Conservation (phyloP, 2,113 vertebrate species). For the Hemibates koningsi region DNA sequence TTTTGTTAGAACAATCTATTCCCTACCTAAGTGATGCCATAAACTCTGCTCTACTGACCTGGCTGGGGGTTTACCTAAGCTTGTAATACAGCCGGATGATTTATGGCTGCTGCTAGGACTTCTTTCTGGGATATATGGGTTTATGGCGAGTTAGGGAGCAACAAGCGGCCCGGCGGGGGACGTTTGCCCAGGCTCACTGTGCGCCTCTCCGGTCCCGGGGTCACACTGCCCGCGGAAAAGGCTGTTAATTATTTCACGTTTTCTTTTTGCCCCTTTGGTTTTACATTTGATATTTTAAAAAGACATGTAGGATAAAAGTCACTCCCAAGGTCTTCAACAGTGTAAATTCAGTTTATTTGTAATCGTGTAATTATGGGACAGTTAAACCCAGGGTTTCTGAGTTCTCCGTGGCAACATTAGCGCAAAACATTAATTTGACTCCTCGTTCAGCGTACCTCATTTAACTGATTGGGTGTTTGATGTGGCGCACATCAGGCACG, state of each 20-base stretch:
- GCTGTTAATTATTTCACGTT: conserved; percentile 2
- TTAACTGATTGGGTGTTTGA: background rate
- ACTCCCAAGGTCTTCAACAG: background rate
- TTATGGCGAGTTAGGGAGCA: conserved; percentile 16
- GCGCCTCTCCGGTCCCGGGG: background rate
- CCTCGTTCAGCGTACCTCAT: background rate
- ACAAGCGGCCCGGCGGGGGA: background rate
- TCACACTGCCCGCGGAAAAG: conserved; percentile 9
- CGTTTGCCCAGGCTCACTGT: background rate
- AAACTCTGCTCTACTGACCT: conserved; percentile 50
- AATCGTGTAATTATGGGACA: background rate
- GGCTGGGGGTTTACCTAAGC: conserved; percentile 41
- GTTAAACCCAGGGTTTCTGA: background rate
- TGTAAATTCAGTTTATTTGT: background rate
- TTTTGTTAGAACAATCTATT: conserved; percentile 59
- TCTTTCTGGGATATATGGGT: conserved; percentile 11
- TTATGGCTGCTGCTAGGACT: conserved; percentile 33
- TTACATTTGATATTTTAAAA: background rate
- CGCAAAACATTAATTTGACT: background rate
- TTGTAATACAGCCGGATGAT: conserved; percentile 52
- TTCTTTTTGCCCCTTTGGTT: background rate
- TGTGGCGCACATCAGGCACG: background rate
- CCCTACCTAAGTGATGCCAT: conserved; percentile 49
- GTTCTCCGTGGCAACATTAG: background rate
- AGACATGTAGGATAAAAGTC: background rate